Evolutionary conservation across 2,888 invertebrate genomes (phyloP), one percentile per base, ranked within the genome.

Genomic region (Thecophora atra): DNA sequence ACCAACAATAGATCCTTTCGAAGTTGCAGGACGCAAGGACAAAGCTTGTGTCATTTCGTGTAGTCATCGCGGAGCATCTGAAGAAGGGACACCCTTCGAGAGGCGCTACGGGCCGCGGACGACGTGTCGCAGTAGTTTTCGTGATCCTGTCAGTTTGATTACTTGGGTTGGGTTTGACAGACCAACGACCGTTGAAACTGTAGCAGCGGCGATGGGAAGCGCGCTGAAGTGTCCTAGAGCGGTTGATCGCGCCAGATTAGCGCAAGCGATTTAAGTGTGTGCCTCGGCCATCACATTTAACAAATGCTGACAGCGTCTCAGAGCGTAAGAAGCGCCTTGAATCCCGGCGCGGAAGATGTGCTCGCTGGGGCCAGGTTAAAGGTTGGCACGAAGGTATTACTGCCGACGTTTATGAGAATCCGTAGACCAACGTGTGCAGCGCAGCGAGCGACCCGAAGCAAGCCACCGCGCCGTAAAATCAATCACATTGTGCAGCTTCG

Each of bases 131-230:
- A 47, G 47, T 47, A 47, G 47, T 47, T 47, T n/a, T 2, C 47
- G 47, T 47, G 47, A 47, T 69, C 69, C 62, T 63, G 70, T 70
- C 70, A 63, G 42, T 70, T 70, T 70, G 63, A 70, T 70, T 52
- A 44, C 63, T 58, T 28, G 70, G 62, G 63, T 52, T 63, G 70
- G 17, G 13, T 42, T 64, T 64, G 47, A 44, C 47, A 64, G 13
- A 58, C 5, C 26, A 44, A 42, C 44, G 47, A 47, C 64, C 13
- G 3, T 60, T 13, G 28, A 3, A 6, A 8, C 2, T 37, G 37
- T 37, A 37, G 37, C 37, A 0, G 60, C 26, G 26, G 24, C 26
- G 26, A 28, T 26, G 24, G 26, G 28, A 58, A 26, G 24, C 58
- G 15, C 17, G 15, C n/a, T 47, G n/a, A n/a, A 47, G 47, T 15